phyloP scores from a whole-genome alignment of 2,888 invertebrate species.

The Nymphalis polychloros region DNA sequence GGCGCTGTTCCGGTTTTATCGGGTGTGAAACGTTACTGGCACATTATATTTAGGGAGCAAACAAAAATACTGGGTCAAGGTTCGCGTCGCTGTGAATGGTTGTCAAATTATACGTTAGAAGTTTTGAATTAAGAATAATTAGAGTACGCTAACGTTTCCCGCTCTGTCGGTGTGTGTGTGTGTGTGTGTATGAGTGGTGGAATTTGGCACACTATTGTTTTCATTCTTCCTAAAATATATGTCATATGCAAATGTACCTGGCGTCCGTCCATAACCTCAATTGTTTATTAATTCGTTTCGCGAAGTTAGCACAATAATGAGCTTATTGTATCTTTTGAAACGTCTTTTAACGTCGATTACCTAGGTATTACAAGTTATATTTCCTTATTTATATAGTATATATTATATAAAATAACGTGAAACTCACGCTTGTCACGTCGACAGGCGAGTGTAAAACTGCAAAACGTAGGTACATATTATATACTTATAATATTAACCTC shows the following conservation, averaged over 20 bases:
- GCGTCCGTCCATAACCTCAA: constrained; percentile 21
- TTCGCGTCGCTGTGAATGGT: constrained; percentile 56
- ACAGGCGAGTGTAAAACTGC: too few species aligned
- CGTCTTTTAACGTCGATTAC: too few species aligned
- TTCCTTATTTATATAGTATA: too few species aligned
- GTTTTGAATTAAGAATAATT: constrained; percentile 59
- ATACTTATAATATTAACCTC: too few species aligned
- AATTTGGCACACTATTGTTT: constrained; percentile 33
- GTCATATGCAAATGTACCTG: constrained; percentile 26
- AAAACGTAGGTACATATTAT: too few species aligned
- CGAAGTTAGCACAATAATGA: background rate
- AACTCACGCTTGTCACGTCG: too few species aligned
- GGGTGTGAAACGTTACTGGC: constrained; percentile 62
- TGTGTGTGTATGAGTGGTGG: background rate
- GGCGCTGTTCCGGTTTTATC: constrained; percentile 68
- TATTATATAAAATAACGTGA: too few species aligned
- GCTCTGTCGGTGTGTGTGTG: constrained; percentile 17
- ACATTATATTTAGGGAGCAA: constrained; percentile 60
- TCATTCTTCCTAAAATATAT: constrained; percentile 28
- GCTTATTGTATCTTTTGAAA: background rate
- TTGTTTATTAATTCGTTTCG: constrained; percentile 19
- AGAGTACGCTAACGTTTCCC: constrained; percentile 37
- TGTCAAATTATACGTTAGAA: constrained; percentile 48
- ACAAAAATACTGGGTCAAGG: constrained; percentile 70
- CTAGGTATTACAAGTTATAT: too few species aligned